Base-by-base conservation (phyloP, 2,797 vertebrate species). In the Onychomys arenicola region DNA sequence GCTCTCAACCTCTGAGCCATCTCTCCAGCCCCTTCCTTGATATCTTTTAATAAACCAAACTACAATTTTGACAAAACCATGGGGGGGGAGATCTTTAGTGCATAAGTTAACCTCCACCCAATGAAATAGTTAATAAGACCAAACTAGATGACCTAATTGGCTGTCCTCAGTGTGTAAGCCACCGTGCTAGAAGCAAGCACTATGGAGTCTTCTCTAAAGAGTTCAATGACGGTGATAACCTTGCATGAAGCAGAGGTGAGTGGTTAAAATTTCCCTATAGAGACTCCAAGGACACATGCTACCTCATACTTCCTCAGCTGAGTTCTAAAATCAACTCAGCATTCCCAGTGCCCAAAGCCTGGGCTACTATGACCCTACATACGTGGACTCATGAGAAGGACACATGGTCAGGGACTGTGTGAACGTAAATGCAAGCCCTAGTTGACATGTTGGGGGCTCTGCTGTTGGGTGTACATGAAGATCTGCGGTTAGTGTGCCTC, bases 41-140 rank as follows among this genome's bases (percentile, higher is more conserved):
- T 16, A 49, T 19, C 78, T 32, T 71, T 89, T 59, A 93, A 83
- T 89, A 95, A 96, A 87, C 61, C 52, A 92, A 93, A 90, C 86
- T 83, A 59, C 11, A 93, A 37, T 25, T 65, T 90, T 52, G 57
- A 95, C n/a, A 93, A 93, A 95, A 67, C 9, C 49, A 67, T 0
- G 4, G 34, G 6, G 10, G 67, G 11, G 69, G 63, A 78, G 17
- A 40, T 89, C 46, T 25, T 94, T 65, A 52, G 43, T 77, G 67
- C 34, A 87, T 76, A 92, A 55, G 21, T 88, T 93, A 89, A 86
- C 40, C 25, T 69, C 8, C 5, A 55, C 19, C 16, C 19, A 40
- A 11, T 29, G 59, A 94, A 83, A 81, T 32, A 77, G 17, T 83
- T 71, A 95, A 71, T 65, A 55, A 89, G 81, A 88, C 21, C 78